Evolutionary conservation across 2,113 vertebrate species (phyloP).

Genomic region (Tragelaphus imberbis): DNA sequence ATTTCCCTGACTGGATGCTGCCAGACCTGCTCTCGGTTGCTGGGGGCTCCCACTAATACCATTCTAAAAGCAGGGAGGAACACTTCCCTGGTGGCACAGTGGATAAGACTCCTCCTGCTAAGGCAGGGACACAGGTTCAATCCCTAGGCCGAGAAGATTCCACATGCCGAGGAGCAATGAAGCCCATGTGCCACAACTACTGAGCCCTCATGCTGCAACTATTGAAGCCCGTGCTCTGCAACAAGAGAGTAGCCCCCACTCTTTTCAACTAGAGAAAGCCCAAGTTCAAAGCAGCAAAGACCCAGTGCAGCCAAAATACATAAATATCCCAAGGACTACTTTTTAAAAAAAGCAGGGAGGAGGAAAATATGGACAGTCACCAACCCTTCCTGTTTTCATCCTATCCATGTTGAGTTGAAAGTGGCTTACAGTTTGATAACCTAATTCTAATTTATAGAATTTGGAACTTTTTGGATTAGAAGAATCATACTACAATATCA

Average conservation of each 20-base stretch:
- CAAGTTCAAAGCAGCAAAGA: not conserved
- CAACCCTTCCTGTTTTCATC: not conserved
- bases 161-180: not conserved
- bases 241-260: not conserved
- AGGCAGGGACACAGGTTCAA: not conserved
- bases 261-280: not conserved
- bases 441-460: not conserved
- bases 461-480: not conserved
- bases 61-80: not conserved
- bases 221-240: not conserved
- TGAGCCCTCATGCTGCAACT: not conserved
- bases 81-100: not conserved
- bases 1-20: not conserved
- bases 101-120: not conserved
- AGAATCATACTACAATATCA: not conserved
- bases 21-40: not conserved
- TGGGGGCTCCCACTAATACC: not conserved
- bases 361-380: not conserved
- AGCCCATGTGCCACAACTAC: not conserved
- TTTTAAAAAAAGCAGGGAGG: not conserved
- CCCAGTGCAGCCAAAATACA: not conserved
- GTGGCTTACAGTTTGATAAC: not conserved
- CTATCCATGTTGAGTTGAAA: not conserved
- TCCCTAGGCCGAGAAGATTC: not conserved
- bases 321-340: not conserved